A percentile compares a stretch with the other conserved stretches of the same genome.
Conservation (phyloP, 2,888 invertebrate species). For the Melieria picta region DNA sequence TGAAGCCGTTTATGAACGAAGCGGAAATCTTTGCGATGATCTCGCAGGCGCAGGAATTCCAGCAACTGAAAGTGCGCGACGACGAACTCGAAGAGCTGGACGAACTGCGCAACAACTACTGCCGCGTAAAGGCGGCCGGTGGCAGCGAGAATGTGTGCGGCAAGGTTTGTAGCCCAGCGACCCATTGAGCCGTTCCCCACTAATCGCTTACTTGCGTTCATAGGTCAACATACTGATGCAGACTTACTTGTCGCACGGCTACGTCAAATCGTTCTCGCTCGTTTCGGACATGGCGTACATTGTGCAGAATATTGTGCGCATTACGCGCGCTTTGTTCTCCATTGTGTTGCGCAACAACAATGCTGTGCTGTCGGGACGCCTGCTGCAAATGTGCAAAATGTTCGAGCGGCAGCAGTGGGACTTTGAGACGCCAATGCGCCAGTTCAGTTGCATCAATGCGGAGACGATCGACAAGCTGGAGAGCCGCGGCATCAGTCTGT, state of each 20-base stretch:
- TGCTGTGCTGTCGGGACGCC: slow-evolving; percentile 86
- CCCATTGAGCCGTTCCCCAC: too few species aligned
- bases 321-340: slow-evolving; percentile 93
- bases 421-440: slow-evolving; percentile 84
- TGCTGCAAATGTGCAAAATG: slow-evolving; percentile 90
- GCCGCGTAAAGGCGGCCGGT: slow-evolving; percentile 81
- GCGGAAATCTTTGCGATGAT: slow-evolving; percentile 90
- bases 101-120: slow-evolving; percentile 75
- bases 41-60: slow-evolving; percentile 92
- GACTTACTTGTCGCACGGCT: slow-evolving; percentile 84
- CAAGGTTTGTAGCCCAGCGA: slow-evolving; percentile 70
- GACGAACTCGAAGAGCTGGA: slow-evolving; percentile 95
- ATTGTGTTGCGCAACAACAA: slow-evolving; percentile 90
- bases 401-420: slow-evolving; percentile 93
- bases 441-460: slow-evolving; percentile 80
- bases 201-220: not conserved
- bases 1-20: slow-evolving; percentile 84
- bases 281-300: slow-evolving; percentile 64
- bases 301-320: slow-evolving; percentile 86
- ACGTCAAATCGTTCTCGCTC: slow-evolving; percentile 71
- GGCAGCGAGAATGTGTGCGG: slow-evolving; percentile 91
- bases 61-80: slow-evolving; percentile 94
- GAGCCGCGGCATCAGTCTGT: slow-evolving; percentile 77
- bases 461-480: slow-evolving; percentile 87
- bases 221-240: slow-evolving; percentile 86